Evolutionary conservation across 2,888 invertebrate species (phyloP), one percentile per base, ranked within the genome.

Genomic region (Watsonalla binaria): DNA sequence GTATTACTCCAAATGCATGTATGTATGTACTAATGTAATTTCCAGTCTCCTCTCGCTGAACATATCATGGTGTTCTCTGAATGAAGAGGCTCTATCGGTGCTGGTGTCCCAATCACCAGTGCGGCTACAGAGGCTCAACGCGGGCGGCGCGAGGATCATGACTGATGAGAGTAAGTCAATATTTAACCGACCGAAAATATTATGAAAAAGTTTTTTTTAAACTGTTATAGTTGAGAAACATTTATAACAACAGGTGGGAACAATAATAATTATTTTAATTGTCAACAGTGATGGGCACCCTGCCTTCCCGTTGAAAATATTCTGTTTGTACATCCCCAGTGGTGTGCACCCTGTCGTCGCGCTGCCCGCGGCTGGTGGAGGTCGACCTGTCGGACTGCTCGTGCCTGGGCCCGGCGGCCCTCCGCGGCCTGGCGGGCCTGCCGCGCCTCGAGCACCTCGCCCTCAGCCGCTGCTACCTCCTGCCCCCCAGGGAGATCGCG

Each of bases 321-420:
- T 24, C 24, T 24, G 24, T 24, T 24, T 24, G 24, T 2, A 1
- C 4, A 4, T 24, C 24, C 1, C 1, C 85, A 97, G 97, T 95
- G 91, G 90, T 97, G 6, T 77, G 83, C 6, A 84, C 91, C 8
- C 84, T 98, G 51, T 93, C 93, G 0, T 70, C 76, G 11, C 92
- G 93, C 6, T 97, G 97, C 74, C 92, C 94, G 0, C 88, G 93
- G 1, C 91, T 98, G 14, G 84, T 94, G 46, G 97, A 98, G 81
- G 87, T 98, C 62, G 98, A 98, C 86, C 78, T 98, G 55, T 98
- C 98, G 15, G 98, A 98, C 85, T 96, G 96, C 70, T 94, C 95
- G 6, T 90, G 92, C 14, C 82, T 98, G 5, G 94, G 95, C 0
- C 92, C 92, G 9, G 82, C 84, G 0, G 60, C 89, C 90, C 63